Evolutionary conservation across 2,113 vertebrate species (phyloP).

Genomic region (Amblyopsis rosae): DNA sequence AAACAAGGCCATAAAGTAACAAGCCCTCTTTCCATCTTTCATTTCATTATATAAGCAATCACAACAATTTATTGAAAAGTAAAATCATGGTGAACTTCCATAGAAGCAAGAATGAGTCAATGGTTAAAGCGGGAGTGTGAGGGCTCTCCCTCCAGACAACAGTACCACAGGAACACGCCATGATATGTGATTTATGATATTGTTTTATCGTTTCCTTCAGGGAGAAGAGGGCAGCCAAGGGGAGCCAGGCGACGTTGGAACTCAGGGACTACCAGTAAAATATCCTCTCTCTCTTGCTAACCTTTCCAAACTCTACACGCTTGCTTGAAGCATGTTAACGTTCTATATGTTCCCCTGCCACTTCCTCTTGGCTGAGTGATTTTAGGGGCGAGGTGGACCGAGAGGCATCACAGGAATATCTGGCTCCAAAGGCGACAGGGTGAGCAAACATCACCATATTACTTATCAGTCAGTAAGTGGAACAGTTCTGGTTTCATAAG

Average conservation of each 20-base stretch:
- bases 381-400: slow-evolving; percentile 86
- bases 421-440: slow-evolving; percentile 89
- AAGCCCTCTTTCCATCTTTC: neutral
- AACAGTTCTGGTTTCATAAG: neutral
- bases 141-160: neutral
- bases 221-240: slow-evolving; percentile 81
- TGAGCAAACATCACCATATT: slow-evolving; percentile 67
- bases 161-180: neutral
- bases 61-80: neutral
- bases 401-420: slow-evolving; percentile 86
- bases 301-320: neutral
- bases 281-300: neutral
- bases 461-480: no score
- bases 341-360: neutral
- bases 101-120: neutral
- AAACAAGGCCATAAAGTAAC: slow-evolving; percentile 96
- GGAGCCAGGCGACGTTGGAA: slow-evolving; percentile 77
- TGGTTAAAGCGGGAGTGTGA: neutral
- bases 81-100: no score
- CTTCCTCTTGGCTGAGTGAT: slow-evolving; percentile 58
- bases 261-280: slow-evolving; percentile 91
- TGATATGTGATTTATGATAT: neutral
- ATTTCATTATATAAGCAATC: neutral
- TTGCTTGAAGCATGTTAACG: slow-evolving; percentile 32
- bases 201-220: slow-evolving; percentile 64